Evolutionary conservation across 1,140 invertebrate species (phyloP), one percentile per base, ranked within the genome.

Genomic region (Drosophila pseudoobscura): DNA sequence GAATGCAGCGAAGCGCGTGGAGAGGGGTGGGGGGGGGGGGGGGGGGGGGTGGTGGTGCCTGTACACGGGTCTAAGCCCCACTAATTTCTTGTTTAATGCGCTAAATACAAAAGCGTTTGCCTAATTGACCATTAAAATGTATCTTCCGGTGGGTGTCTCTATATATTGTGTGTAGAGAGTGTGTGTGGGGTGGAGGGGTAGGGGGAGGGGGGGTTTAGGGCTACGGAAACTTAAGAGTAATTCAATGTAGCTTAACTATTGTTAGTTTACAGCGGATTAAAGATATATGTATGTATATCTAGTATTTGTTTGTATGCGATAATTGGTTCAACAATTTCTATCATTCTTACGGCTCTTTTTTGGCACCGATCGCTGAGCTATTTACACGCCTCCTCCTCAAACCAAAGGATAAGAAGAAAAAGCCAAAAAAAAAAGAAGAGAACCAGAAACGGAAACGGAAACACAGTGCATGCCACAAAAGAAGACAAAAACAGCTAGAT

Each of bases 51-150:
- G 17, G 17, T 0, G 17, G 65, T 39, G 53, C 41, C 61, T 85
- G 54, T 80, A 82, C 77, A 87, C 63, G 55, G 24, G 52, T 77
- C 73, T 87, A 80, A 80, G 64, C 78, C 83, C 55, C 83, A 78
- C 75, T 88, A 88, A 82, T 78, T 61, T 71, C 65, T 73, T 63
- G 51, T 68, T 70, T 56, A 64, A 73, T 62, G 71, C 79, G 78
- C 57, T 87, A 87, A 88, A 71, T 87, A 87, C 75, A 88, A 68
- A 85, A 87, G 83, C 83, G 73, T 88, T 88, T 87, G 58, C 35
- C 78, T 73, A 83, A 83, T 87, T 83, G 78, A 60, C 68, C 63
- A 31, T 57, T 46, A 51, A 29, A 8, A 8, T 39, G 1, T 49
- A 22, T 63, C 22, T 49, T 39, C 11, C 35, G 35, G 15, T 53